Conservation (phyloP, 2,888 invertebrate genomes). For the Dasysyrphus tricinctus region DNA sequence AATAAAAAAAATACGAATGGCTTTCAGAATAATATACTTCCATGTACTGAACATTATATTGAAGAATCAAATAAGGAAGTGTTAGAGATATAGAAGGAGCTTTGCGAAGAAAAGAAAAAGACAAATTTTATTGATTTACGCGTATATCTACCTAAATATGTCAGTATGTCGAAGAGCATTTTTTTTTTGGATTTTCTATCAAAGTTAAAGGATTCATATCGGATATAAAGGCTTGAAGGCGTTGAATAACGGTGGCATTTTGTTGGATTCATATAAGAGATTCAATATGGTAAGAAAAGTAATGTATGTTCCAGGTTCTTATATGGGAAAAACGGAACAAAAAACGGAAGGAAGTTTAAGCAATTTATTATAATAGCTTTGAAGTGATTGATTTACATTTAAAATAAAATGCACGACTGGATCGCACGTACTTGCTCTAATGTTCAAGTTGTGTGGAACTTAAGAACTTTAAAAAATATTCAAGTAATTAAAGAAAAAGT, state of each 20-base stretch:
- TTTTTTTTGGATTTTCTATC: not conserved
- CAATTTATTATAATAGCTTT: slow-evolving; percentile 28
- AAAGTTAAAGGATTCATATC: slow-evolving; percentile 17
- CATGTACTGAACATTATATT: not conserved
- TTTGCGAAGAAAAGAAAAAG: slow-evolving; percentile 5
- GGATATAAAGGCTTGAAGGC: slow-evolving; percentile 22
- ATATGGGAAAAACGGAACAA: not conserved
- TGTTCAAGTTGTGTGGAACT: no score
- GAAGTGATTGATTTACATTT: slow-evolving; percentile 20
- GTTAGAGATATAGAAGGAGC: not conserved
- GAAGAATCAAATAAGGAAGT: slow-evolving; percentile 34
- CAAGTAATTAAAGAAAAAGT: no score
- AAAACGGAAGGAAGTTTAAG: not conserved
- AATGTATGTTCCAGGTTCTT: not conserved
- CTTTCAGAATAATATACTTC: not conserved
- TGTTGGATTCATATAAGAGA: not conserved
- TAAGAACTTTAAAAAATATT: no score
- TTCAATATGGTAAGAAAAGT: slow-evolving; percentile 2
- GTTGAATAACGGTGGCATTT: not conserved
- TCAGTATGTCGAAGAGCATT: slow-evolving; percentile 10
- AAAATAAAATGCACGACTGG: not conserved
- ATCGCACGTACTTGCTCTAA: no score
- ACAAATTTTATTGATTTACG: slow-evolving; percentile 30
- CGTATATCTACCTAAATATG: not conserved
- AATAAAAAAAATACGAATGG: not conserved